These are phyloP conservation scores for Himalopsyche tibetana DNA, from an alignment of 2,888 invertebrate species.

Conservation along the genomic window DNA sequence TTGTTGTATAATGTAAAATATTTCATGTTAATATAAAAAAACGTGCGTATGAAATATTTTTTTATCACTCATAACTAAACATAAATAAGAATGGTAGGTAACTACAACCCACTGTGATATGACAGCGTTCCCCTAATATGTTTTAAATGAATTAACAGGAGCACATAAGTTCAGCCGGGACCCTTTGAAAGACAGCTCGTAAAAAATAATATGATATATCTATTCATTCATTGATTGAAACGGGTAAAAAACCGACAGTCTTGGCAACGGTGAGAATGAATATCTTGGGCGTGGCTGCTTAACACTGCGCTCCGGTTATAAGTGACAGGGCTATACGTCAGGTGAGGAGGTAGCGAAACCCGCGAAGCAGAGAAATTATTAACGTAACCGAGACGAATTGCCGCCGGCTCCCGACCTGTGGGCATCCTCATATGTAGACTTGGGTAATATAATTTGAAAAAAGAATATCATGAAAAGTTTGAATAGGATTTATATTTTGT, in stretches of 20 bases:
- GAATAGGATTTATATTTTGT: too few relatives aligned
- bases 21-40: too few relatives aligned
- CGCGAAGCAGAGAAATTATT: conserved; percentile 11
- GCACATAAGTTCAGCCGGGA: neutral
- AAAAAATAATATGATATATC: conserved; percentile 19
- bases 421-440: neutral
- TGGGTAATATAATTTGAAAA: neutral
- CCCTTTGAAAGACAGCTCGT: neutral
- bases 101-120: too few relatives aligned
- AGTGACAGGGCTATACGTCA: conserved; percentile 32
- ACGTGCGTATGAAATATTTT: too few relatives aligned
- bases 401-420: conserved; percentile 30
- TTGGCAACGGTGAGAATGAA: conserved; percentile 34
- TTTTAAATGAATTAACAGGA: neutral
- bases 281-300: conserved; percentile 31
- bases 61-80: too few relatives aligned
- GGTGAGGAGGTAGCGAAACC: conserved; percentile 13
- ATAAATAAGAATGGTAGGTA: too few relatives aligned
- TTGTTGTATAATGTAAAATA: too few relatives aligned
- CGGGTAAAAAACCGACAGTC: conserved; percentile 27
- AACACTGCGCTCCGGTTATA: conserved; percentile 35
- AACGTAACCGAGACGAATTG: conserved; percentile 43
- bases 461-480: neutral
- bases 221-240: conserved; percentile 35
- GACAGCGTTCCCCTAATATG: neutral